Evolutionary conservation across 1,140 invertebrate species (phyloP), one percentile per base, ranked within the genome.

Genomic region (Drosophila lacertosa): DNA sequence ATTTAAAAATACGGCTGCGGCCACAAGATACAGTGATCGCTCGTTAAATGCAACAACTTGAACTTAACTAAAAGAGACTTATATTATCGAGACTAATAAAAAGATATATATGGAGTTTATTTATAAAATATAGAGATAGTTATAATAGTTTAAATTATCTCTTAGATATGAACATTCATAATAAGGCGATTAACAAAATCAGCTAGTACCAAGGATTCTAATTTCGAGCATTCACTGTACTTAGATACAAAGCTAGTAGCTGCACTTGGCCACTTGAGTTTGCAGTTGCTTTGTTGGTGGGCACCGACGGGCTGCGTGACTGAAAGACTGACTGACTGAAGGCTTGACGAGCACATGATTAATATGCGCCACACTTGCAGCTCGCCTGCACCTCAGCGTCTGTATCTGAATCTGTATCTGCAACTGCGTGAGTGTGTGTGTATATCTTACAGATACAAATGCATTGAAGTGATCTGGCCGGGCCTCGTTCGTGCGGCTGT

Each of bases 281-380:
- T 39, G 54, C 44, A 47, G 24, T 24, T 26, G 55, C 77, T 66
- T 81, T 78, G 77, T 84, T 84, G 80, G 77, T 84, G 81, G 80
- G 79, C 74, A 77, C 42, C 35, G 45, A 48, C 54, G 18, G 20
- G 11, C 40, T 55, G 16, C 20, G 26, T 58, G 47, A 7, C 32
- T 18, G 33, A 16, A 44, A 40, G 53, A 2, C 44, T 65, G 51
- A 4, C 48, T 44, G 70, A 55, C 77, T 80, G 77, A 67, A 58
- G 50, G 64, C 69, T 77, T 80, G 82, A 81, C 81, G 77, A 86
- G 77, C 77, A 42, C 81, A 86, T 84, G 81, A 84, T 84, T 84
- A 84, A 84, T 84, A 84, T 84, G 82, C 77, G 76, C 76, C 73
- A 83, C 39, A 40, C 29, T 51, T 64, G 58, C 42, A 15, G 16